Evolutionary conservation across 2,113 vertebrate genomes (phyloP), one percentile per base, ranked within the genome.

Genomic region (Panthera leo): DNA sequence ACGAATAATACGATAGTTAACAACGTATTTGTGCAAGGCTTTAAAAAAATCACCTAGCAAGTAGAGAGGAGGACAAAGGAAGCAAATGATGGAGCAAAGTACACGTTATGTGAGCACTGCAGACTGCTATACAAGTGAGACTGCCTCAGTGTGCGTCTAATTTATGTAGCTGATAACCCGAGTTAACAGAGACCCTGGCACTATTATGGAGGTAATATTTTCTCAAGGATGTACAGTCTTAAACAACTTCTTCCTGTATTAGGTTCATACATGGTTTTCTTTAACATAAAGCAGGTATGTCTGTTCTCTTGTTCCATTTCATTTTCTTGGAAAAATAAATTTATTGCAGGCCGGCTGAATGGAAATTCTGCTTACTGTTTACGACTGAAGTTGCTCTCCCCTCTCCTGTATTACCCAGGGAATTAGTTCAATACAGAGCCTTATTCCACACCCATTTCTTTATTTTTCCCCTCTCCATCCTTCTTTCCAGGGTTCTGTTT

Each of bases 301-400:
- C 97, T 95, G 92, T 79, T 98, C 97, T 97, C 98, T 98, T 97
- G 97, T 98, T 99, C 97, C 94, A 92, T 90, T 98, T 98, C 98
- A 97, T 98, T 98, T 98, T 98, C 98, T 96, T 97, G 95, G 98
- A 98, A 89, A 98, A 98, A 94, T 70, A 92, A 84, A 94, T 98
- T 98, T 98, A 98, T 80, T 97, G 95, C 98, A 97, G 95, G 63
- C 79, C 73, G 65, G 82, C 95, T 61, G 65, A 98, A 98, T 98
- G 98, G 97, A 98, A 98, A 99, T 98, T 98, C 97, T 98, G 98
- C 97, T 98, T 98, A 95, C 97, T 98, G 98, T 98, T 98, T 97
- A 89, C 82, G 94, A 97, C 97, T 97, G 96, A 98, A 85, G 95
- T 98, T 97, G 65, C 71, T 68, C 96, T 98, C 88, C 95, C 73